These are phyloP conservation scores for Epizoanthus fatuus DNA, from an alignment of 92 coral and sea anemone genomes.

Conservation along the genomic window DNA sequence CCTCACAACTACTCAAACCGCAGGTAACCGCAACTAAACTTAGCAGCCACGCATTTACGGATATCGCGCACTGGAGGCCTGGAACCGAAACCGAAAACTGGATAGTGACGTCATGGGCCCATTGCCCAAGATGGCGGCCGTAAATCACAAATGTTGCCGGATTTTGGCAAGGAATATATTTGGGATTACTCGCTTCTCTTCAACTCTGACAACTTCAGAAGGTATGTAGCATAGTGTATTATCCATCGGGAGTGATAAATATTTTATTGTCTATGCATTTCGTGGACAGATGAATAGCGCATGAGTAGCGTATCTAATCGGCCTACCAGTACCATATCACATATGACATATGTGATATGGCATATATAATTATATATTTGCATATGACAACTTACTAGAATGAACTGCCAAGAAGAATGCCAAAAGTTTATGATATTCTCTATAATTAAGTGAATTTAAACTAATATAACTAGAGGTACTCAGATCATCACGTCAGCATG, in stretches of 20 bases:
- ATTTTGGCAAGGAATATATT: slow-evolving; percentile 8
- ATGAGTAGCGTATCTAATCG: too few species aligned
- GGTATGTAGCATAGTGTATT: neutral
- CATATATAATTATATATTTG: too few species aligned
- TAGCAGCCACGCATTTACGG: slow-evolving; percentile 29
- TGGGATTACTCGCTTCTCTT: neutral
- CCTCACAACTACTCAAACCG: neutral
- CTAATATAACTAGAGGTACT: too few species aligned
- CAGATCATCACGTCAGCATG: too few species aligned
- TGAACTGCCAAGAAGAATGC: too few species aligned
- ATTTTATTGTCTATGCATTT: neutral
- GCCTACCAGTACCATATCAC: too few species aligned
- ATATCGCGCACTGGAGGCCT: slow-evolving; percentile 10
- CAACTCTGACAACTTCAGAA: slow-evolving; percentile 1
- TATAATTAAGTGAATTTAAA: too few species aligned
- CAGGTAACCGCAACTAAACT: slow-evolving; percentile 21
- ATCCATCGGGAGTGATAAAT: neutral
- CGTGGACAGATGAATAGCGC: too few species aligned
- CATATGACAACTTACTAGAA: too few species aligned
- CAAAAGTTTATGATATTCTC: too few species aligned
- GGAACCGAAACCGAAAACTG: neutral
- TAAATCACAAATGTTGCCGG: slow-evolving; percentile 11
- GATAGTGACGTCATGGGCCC: slow-evolving; percentile 24
- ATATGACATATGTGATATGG: too few species aligned
- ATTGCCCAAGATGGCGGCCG: slow-evolving; percentile 79